Base-by-base conservation (phyloP, 2,797 vertebrate species). In the Spinibarbus caldwelli region DNA sequence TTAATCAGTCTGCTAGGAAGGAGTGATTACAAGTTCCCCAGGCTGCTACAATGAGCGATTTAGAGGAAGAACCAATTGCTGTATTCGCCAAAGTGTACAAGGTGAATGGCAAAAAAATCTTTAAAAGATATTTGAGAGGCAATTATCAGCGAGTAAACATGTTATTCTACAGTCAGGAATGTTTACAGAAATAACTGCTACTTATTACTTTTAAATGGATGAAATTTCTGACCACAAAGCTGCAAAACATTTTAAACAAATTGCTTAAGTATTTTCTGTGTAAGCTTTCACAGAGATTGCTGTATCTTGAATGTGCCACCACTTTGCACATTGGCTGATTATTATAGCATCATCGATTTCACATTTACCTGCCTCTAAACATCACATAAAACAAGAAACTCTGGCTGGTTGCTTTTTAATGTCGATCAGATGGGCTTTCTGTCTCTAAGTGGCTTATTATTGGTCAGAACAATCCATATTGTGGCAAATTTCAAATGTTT, bases 61-160 rank as follows among this genome's bases (percentile, higher is more conserved):
- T 6, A 43, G 26, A 31, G 38, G 26, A n/a, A 66, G 11, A 15
- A 34, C 41, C 19, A 64, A 66, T 26, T 36, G 15, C n/a, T 64
- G 5, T 7, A 78, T n/a, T 77, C 10, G 0, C 3, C 10, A 21
- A 47, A 31, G 71, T 1, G 29, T 31, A 49, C 17, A 34, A 34
- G 19, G 19, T 26, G 52, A 23, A 59, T 6, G 76, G 17, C 31
- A 21, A 5, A 21, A 49, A 7, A 15, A 4, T 21, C 1, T 45
- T 66, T 66, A 29, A 43, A 77, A 78, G 54, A 41, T 41, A 59
- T 41, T 12, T 66, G 59, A 79, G 76, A 62, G 11, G 59, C 59
- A 64, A 62, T 78, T 62, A 78, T 14, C 5, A 79, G 11, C 1
- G 2, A 66, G 54, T 31, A 34, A 66, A 62, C 19, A 15, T 34